Conservation (phyloP, 2,797 vertebrate genomes). For the Acrossocheilus wenchowensis region DNA sequence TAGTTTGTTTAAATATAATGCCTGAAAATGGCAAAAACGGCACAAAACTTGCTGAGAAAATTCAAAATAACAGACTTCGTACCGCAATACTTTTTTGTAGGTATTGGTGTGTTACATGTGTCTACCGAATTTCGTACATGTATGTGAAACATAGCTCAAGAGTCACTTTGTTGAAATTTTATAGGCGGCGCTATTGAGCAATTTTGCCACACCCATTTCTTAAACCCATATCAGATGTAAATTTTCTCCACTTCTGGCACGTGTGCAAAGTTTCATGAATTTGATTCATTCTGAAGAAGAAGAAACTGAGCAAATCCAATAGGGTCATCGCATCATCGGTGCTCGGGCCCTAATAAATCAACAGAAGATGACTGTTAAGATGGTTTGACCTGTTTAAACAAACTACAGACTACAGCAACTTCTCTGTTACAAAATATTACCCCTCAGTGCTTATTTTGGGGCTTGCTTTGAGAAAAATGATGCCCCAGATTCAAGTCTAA, state of each 20-base stretch:
- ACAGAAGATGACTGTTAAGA: not conserved
- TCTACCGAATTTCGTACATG: not conserved
- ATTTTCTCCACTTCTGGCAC: not conserved
- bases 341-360: not conserved
- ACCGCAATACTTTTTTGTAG: not conserved
- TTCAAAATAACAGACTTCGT: not conserved
- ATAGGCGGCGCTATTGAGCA: not conserved
- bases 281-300: not conserved
- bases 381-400: not conserved
- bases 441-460: not conserved
- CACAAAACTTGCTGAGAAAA: not conserved
- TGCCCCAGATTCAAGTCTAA: constrained; percentile 58
- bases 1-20: no score
- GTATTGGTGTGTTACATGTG: not conserved
- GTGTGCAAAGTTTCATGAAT: not conserved
- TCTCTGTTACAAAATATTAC: not conserved
- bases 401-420: not conserved
- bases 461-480: constrained; percentile 16
- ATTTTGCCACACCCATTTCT: not conserved
- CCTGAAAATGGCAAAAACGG: no score
- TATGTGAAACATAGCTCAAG: not conserved
- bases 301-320: not conserved
- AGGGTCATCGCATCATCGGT: not conserved
- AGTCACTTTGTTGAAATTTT: not conserved
- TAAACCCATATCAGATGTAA: not conserved